phyloP scores from a whole-genome alignment of 2,797 vertebrate genomes.

The Pseudochirops corinnae region DNA sequence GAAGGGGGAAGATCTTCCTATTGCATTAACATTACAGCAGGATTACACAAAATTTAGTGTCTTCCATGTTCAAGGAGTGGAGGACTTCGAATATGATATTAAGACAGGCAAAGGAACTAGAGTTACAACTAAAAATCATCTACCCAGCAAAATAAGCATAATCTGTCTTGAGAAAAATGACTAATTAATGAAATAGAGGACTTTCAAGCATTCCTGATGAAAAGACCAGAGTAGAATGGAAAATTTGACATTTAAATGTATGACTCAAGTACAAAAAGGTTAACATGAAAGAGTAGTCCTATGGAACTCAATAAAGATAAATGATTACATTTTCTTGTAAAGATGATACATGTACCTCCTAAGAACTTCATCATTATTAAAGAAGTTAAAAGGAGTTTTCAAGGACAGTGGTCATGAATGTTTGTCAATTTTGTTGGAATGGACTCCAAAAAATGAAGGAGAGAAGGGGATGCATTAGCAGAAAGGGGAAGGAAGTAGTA shows the following conservation, averaged over 20 bases:
- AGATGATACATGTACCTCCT: not conserved
- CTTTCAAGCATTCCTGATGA: not conserved
- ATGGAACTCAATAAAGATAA: not conserved
- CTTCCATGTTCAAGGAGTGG: not conserved
- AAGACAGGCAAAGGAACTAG: not conserved
- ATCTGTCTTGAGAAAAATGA: not conserved
- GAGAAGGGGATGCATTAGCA: not conserved
- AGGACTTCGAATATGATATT: not conserved
- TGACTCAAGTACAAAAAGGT: not conserved
- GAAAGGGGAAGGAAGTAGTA: not conserved
- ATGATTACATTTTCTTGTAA: not conserved
- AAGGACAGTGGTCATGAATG: not conserved
- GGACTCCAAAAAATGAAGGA: not conserved
- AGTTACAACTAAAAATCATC: not conserved
- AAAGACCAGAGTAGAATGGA: not conserved
- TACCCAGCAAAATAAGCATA: not conserved
- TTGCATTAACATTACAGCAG: too few relatives aligned
- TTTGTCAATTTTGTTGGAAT: not conserved
- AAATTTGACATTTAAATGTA: not conserved
- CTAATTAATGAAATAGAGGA: not conserved
- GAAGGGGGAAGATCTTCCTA: too few relatives aligned
- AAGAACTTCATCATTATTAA: not conserved
- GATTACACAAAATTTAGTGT: too few relatives aligned
- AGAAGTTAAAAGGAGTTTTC: not conserved
- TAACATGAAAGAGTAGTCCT: not conserved